phyloP scores from a whole-genome alignment of 1,140 invertebrate genomes.

The Halotydeus destructor region DNA sequence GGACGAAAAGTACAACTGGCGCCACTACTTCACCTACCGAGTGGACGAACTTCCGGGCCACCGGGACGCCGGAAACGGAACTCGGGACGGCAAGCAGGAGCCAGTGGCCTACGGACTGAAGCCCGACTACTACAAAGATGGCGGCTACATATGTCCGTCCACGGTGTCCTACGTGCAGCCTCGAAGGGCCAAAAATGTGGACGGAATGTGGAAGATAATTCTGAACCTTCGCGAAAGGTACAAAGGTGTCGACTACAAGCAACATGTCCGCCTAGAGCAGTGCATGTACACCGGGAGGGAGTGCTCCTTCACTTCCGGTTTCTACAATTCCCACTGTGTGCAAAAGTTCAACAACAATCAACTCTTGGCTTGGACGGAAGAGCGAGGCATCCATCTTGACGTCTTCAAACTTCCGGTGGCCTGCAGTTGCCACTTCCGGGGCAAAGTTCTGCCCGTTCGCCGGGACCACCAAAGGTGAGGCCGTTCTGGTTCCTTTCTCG shows the following conservation, averaged over 20 bases:
- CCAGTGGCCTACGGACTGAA: not conserved
- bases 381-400: conserved; percentile 56
- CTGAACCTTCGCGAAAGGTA: conserved; percentile 42
- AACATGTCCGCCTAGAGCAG: conserved; percentile 59
- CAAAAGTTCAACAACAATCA: conserved; percentile 68
- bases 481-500: no score
- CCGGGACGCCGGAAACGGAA: not conserved
- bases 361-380: conserved; percentile 57
- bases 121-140: conserved; percentile 24
- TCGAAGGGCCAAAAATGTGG: conserved; percentile 46
- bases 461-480: no score
- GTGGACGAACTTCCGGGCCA: not conserved
- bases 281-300: conserved; percentile 37
- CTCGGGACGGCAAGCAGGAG: not conserved
- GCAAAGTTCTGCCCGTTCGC: no score
- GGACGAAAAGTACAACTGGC: conserved; percentile 1
- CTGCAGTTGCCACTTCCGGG: conserved; percentile 59
- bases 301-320: not conserved
- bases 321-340: conserved; percentile 36
- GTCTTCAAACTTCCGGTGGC: conserved; percentile 59
- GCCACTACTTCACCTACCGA: not conserved
- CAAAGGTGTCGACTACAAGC: conserved; percentile 40
- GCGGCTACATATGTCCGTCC: conserved; percentile 54
- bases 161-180: conserved; percentile 54
- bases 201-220: conserved; percentile 65